Percentiles rank a stretch among this genome's conserved stretches.
phyloP scores from a whole-genome alignment of 2,888 invertebrate species.

The Villa cingulata region DNA sequence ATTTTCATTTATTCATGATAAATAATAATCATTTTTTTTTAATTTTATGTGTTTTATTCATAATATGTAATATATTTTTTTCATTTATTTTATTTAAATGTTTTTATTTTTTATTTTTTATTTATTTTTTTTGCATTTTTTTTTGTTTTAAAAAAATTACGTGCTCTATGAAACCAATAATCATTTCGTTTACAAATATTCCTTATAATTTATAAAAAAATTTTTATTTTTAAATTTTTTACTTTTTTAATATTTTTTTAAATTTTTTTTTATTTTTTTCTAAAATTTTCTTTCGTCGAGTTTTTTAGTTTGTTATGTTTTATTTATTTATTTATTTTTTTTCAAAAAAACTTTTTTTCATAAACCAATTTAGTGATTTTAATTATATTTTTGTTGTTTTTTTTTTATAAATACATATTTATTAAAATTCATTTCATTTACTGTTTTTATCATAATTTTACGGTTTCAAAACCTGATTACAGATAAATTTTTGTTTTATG shows the following conservation, averaged over 20 bases:
- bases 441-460: too few relatives aligned
- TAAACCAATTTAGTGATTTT: too few relatives aligned
- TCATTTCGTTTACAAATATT: conserved; percentile 22
- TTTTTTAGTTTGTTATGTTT: conserved; percentile 10
- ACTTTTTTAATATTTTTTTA: conserved; percentile 22
- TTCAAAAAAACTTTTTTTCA: too few relatives aligned
- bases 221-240: neutral
- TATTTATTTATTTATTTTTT: conserved; percentile 4
- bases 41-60: conserved; percentile 8
- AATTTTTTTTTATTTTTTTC: conserved; percentile 14
- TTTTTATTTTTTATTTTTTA: conserved; percentile 12
- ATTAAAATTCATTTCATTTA: too few relatives aligned
- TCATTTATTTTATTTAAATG: too few relatives aligned
- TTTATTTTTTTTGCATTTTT: conserved; percentile 9
- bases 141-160: conserved; percentile 28
- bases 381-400: too few relatives aligned
- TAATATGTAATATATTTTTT: conserved; percentile 10
- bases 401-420: too few relatives aligned
- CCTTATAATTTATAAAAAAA: neutral
- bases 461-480: too few relatives aligned
- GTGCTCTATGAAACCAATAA: conserved; percentile 39
- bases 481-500: too few relatives aligned
- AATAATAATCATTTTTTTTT: conserved; percentile 5
- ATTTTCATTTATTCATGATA: too few relatives aligned
- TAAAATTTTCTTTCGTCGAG: conserved; percentile 10